Conservation (phyloP, 2,797 vertebrate genomes). For the Oryzias dopingdopingensis region DNA sequence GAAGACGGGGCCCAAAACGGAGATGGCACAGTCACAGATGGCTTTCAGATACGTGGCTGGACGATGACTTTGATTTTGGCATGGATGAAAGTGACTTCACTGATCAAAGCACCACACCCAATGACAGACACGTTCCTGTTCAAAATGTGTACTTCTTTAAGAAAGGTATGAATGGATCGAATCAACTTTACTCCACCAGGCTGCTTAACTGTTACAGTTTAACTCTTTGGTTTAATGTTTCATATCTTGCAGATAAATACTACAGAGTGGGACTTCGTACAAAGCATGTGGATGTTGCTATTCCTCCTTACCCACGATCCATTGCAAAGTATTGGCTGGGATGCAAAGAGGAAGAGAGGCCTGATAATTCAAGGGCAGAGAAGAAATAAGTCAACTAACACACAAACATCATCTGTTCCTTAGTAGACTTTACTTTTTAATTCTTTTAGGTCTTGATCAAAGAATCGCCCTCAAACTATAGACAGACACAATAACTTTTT, state of each 20-base stretch:
- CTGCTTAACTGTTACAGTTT: background rate
- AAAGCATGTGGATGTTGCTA: constrained; percentile 76
- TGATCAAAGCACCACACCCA: constrained; percentile 11
- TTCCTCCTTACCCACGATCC: constrained; percentile 88
- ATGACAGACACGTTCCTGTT: constrained; percentile 72
- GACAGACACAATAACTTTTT: too few relatives aligned
- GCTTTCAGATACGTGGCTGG: constrained; percentile 58
- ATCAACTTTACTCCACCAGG: background rate
- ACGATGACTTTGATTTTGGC: constrained; percentile 39
- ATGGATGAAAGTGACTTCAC: constrained; percentile 27
- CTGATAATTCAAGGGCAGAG: constrained; percentile 50
- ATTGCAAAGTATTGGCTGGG: constrained; percentile 92
- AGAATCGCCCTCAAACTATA: too few relatives aligned
- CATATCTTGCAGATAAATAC: constrained; percentile 84
- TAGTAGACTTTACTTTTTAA: too few relatives aligned
- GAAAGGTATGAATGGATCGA: constrained; percentile 72
- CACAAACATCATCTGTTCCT: background rate
- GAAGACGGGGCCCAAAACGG: constrained; percentile 24
- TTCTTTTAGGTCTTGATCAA: too few relatives aligned
- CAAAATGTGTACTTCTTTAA: constrained; percentile 95
- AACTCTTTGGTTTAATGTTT: constrained; percentile 1
- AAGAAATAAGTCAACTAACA: constrained; percentile 53
- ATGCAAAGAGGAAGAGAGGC: constrained; percentile 68
- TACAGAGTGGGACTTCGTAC: constrained; percentile 87
- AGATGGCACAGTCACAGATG: constrained; percentile 32